Evolutionary conservation across 2,113 vertebrate genomes (phyloP).

Genomic region (Ranitomeya variabilis): DNA sequence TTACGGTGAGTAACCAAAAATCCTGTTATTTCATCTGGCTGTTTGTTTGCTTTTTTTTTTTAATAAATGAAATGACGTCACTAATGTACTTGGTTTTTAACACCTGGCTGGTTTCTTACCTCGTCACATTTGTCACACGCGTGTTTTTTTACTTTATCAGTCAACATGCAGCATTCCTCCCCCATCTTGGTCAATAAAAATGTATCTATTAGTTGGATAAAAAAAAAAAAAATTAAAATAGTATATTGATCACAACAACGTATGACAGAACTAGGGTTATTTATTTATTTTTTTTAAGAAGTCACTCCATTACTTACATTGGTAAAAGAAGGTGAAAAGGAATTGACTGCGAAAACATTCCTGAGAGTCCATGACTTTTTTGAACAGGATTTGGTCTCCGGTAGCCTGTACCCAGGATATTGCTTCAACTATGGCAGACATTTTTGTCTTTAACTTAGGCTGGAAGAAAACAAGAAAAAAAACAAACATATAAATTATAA

Average conservation of each 20-base stretch:
- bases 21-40: no score
- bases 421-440: conserved; percentile 65
- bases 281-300: no score
- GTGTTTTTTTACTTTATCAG: neutral
- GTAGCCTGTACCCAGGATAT: conserved; percentile 74
- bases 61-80: no score
- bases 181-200: conserved; percentile 28
- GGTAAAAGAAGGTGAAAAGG: conserved; percentile 76
- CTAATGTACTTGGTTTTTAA: neutral
- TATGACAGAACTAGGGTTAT: no score
- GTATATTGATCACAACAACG: neutral
- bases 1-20: no score
- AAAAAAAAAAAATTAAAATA: neutral
- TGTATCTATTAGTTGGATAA: neutral
- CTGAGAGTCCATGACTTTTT: conserved; percentile 64
- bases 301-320: conserved; percentile 76
- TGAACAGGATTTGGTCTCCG: conserved; percentile 65
- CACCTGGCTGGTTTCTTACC: neutral
- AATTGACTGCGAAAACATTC: conserved; percentile 62
- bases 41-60: no score
- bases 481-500: neutral
- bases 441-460: conserved; percentile 59
- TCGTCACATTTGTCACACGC: neutral
- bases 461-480: neutral
- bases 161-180: neutral